Evolutionary conservation across 2,113 vertebrate species (phyloP).

Genomic region (Siniperca knerii): DNA sequence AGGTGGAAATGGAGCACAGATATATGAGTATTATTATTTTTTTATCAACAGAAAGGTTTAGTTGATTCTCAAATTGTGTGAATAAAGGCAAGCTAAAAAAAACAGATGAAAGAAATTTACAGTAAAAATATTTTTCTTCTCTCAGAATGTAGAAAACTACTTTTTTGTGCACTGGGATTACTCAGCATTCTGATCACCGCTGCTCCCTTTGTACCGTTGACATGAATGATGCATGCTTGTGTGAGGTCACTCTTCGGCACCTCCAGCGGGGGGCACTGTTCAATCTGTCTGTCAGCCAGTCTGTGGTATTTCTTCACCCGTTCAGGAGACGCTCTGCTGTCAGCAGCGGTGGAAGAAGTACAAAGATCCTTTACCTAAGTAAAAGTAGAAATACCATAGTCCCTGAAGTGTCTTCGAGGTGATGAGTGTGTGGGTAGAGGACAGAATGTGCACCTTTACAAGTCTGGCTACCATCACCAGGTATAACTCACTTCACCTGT

Average conservation of each 20-base stretch:
- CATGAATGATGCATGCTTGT: constrained; percentile 39
- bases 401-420: no score
- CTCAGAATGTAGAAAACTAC: not conserved
- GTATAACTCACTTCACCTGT: no score
- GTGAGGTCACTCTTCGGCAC: constrained; percentile 5
- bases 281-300: constrained; percentile 17
- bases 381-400: no score
- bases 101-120: not conserved
- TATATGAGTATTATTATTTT: not conserved
- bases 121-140: not conserved
- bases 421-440: no score
- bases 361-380: no score
- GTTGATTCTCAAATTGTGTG: not conserved
- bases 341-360: not conserved
- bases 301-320: constrained; percentile 30
- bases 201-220: constrained; percentile 24
- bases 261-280: constrained; percentile 69
- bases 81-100: not conserved
- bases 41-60: not conserved
- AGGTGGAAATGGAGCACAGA: constrained; percentile 19
- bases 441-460: no score
- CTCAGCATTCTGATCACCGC: constrained; percentile 36
- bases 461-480: no score
- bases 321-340: constrained; percentile 49
- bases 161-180: not conserved